These are phyloP conservation scores for Pammene fasciana DNA, from an alignment of 2,888 invertebrate species.

Conservation along the genomic window DNA sequence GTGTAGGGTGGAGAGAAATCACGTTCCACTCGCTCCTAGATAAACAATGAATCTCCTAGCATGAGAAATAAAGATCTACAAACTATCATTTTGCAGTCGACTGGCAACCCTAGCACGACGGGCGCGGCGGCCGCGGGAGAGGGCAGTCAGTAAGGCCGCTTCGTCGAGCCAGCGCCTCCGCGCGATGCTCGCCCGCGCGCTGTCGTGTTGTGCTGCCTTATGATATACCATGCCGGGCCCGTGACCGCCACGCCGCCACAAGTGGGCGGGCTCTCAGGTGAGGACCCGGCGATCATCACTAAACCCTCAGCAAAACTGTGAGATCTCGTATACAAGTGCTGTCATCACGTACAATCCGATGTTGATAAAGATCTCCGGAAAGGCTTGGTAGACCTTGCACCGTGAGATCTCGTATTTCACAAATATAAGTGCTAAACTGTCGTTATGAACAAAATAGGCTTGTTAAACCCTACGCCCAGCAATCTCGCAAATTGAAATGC, in stretches of 20 bases:
- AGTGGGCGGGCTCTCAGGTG: constrained; percentile 70
- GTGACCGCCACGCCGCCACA: constrained; percentile 73
- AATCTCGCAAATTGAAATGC: too few relatives aligned
- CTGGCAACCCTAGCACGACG: constrained; percentile 31
- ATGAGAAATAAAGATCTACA: not conserved
- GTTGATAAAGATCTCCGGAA: not conserved
- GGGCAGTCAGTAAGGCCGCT: constrained; percentile 66
- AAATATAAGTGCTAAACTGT: too few relatives aligned
- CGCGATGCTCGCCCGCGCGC: constrained; percentile 58
- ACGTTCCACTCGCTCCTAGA: too few relatives aligned
- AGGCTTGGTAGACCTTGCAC: not conserved
- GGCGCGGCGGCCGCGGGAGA: constrained; percentile 50
- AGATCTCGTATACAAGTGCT: not conserved
- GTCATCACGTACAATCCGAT: not conserved
- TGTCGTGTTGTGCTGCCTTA: constrained; percentile 79
- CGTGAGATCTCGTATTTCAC: not conserved
- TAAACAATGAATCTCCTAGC: too few relatives aligned
- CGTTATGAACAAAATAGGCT: too few relatives aligned
- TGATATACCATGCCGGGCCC: constrained; percentile 79
- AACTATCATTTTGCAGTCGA: not conserved
- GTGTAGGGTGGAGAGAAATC: too few relatives aligned
- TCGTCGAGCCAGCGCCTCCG: constrained; percentile 55
- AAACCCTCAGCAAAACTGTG: too few relatives aligned
- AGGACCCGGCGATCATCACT: not conserved
- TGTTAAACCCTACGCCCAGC: too few relatives aligned